Evolutionary conservation across 2,797 vertebrate species (phyloP), one percentile per base, ranked within the genome.

Genomic region (Chaunax sp.): DNA sequence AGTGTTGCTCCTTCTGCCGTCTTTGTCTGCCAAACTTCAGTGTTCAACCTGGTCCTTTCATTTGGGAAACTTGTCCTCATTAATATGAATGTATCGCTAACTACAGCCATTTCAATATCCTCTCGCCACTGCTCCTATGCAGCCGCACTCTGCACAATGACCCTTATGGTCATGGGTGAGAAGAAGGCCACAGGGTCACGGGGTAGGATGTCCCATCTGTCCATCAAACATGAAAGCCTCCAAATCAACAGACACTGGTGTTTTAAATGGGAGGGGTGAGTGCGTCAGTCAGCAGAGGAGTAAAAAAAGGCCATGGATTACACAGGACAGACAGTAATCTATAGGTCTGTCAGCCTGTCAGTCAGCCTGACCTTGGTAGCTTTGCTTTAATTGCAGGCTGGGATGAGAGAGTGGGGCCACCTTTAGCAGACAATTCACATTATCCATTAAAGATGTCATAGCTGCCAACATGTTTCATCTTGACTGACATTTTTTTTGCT

Each of bases 151-250:
- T 76, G 64, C 72, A 69, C 43, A 28, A 52, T 83, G 89, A 90
- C 90, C 90, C 84, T 73, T 80, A 49, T 81, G 80, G 89, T 87
- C 86, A 81, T 28, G 80, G 87, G 86, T 87, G 90, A 76, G 68
- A 82, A 80, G 70, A 82, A 83, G 90, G 90, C 80, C 82, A 71
- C 25, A 3, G 74, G 89, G 90, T 92, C 88, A 70, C 16, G 2
- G 74, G 47, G 86, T 87, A 87, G 92, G 89, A 90, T 87, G 90
- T 90, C 87, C 90, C 88, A 81, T 82, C 88, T 94, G 92, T 93
- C 93, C 75, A 37, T 93, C 92, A 93, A 91, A 87, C 81, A 80
- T 91, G 86, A 93, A 93, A 92, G 86, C 75, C 45, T 40, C 54
- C 77, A 60, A 87, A 79, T 86, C 84, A 85, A 86, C 90, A 80